Conservation (phyloP, 2,888 invertebrate species). For the Ennomos quercinarius region DNA sequence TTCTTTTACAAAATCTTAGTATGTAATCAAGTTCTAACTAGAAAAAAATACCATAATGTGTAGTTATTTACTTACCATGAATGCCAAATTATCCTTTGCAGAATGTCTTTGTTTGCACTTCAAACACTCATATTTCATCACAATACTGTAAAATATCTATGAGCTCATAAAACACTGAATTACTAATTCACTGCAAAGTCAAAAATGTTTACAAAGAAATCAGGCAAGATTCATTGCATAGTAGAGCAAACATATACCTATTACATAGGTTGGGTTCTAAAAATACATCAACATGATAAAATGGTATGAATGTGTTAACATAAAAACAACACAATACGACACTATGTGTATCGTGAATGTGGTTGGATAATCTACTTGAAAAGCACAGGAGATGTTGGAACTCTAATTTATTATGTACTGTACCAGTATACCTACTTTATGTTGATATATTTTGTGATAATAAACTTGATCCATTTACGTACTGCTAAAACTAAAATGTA, state of each 20-base stretch:
- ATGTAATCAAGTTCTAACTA: no score
- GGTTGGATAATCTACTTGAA: conserved; percentile 56
- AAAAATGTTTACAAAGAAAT: conserved; percentile 75
- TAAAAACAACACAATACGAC: conserved; percentile 74
- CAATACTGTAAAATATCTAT: conserved; percentile 28
- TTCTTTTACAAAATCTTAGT: no score
- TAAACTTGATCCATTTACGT: conserved; percentile 8
- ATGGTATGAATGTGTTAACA: conserved; percentile 75
- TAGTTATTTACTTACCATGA: conserved; percentile 68
- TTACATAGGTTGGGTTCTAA: conserved; percentile 64
- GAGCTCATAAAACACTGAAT: conserved; percentile 33
- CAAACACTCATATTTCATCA: conserved; percentile 62
- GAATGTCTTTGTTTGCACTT: conserved; percentile 53
- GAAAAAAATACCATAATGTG: conserved; percentile 5
- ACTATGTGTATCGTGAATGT: conserved; percentile 68
- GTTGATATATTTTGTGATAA: conserved; percentile 4
- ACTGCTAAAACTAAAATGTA: background rate
- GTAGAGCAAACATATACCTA: conserved; percentile 42
- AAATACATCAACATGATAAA: conserved; percentile 82
- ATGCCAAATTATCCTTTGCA: conserved; percentile 59
- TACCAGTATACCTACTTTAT: background rate
- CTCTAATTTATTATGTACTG: conserved; percentile 1
- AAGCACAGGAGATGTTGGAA: conserved; percentile 1
- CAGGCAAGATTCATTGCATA: conserved; percentile 66
- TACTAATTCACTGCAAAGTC: conserved; percentile 41